These are phyloP conservation scores for Pristiophorus japonicus DNA, from an alignment of 2,113 vertebrate species.

Conservation along the genomic window DNA sequence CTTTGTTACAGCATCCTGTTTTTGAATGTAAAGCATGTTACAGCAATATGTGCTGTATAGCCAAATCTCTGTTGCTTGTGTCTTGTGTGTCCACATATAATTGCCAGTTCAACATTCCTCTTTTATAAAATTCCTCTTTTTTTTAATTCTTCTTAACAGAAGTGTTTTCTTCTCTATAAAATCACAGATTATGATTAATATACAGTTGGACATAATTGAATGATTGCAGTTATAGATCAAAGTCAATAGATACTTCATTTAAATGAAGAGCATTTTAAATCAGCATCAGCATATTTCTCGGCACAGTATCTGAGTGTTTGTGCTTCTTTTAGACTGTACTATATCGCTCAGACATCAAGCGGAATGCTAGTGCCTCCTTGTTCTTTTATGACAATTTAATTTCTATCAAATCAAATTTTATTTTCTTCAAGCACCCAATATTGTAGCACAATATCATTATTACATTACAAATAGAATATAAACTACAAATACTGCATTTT, in stretches of 20 bases:
- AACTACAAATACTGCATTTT: background rate
- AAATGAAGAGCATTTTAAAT: background rate
- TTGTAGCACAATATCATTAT: background rate
- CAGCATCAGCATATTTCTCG: background rate
- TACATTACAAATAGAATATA: background rate
- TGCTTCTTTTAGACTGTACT: background rate
- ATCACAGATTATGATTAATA: background rate
- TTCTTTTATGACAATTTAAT: background rate
- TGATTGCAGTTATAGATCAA: background rate
- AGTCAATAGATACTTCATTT: background rate
- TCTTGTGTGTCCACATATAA: background rate
- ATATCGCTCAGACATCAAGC: background rate
- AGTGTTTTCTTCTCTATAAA: background rate
- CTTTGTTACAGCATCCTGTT: background rate
- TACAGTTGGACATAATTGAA: background rate
- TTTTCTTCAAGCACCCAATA: background rate
- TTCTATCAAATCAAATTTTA: background rate
- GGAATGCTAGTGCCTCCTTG: background rate
- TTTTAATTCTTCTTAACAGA: background rate
- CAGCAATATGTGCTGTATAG: background rate
- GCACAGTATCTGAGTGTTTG: background rate
- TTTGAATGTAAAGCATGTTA: background rate
- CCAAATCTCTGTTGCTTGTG: background rate
- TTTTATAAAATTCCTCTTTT: background rate
- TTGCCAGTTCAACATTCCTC: background rate